These are phyloP conservation scores for Peromyscus nudipes DNA, from an alignment of 2,797 vertebrate species.

Conservation along the genomic window DNA sequence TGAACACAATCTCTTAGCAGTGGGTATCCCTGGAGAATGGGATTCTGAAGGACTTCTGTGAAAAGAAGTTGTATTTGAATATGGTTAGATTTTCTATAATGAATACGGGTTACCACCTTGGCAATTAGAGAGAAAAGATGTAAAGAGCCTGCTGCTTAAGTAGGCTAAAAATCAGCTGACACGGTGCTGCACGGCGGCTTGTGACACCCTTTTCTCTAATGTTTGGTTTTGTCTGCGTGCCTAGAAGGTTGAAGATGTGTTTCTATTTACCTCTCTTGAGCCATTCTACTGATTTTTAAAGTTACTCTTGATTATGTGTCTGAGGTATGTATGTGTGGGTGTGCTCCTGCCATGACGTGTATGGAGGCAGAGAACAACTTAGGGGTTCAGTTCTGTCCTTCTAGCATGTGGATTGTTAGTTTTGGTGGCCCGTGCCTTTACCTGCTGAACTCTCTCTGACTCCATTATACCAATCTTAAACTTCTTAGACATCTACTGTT, in stretches of 20 bases:
- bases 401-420: not conserved
- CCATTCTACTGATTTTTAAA: constrained; percentile 32
- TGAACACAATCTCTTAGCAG: constrained; percentile 49
- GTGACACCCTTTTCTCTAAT: not conserved
- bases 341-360: not conserved
- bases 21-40: constrained; percentile 33
- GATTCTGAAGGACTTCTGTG: constrained; percentile 67
- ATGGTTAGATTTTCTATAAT: constrained; percentile 59
- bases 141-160: constrained; percentile 41
- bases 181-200: not conserved
- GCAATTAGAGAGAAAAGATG: constrained; percentile 42
- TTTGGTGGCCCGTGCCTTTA: not conserved
- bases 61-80: constrained; percentile 59
- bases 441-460: not conserved
- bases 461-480: not conserved
- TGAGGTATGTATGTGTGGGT: not conserved
- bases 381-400: not conserved
- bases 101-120: constrained; percentile 52
- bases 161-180: not conserved
- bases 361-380: not conserved
- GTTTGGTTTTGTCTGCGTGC: constrained; percentile 36
- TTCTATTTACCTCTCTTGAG: constrained; percentile 13
- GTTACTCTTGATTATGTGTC: not conserved
- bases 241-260: constrained; percentile 7
- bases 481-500: not conserved